Evolutionary conservation across 92 coral and sea anemone genomes (phyloP), one percentile per base, ranked within the genome.

Genomic region (Heliopora coerulea): DNA sequence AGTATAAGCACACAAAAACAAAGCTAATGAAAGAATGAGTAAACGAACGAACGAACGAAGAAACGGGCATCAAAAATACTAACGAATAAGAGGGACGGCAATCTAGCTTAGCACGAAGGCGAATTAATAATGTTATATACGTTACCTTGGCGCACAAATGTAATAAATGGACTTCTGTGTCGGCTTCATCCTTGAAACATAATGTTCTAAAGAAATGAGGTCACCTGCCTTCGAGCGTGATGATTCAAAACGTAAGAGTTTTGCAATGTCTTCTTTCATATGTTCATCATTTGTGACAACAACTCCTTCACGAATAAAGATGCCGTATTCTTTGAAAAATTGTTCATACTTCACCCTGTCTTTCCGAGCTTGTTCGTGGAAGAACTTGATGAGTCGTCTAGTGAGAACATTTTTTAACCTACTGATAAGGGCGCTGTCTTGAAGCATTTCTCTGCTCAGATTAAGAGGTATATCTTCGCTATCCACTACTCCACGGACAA

Each of bases 401-500:
- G 96, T 74, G 1, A 93, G 79, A 23, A 93, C 93, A 30, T 90
- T 82, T n/a, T 86, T 87, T 28, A 93, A 86, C 65, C 89, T 93
- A 26, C 78, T 79, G 12, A 93, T 90, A 13, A 93, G 87, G 5
- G 96, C 95, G 66, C 96, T 90, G 81, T 93, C 98, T 82, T 93
- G 98, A 20, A 93, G 88, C 59, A 93, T 85, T 49, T 93, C 98
- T 6, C 98, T 76, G 78, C 98, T 93, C 31, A 93, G 73, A 75
- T 93, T 93, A 1, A 93, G 89, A 35, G 98, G 98, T 34, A 93
- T 90, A 61, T 93, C 98, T 56, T 93, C 98, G 39, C 98, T 93
- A 52, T 93, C 98, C 1, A 93, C 98, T n/a, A 93, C 95, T 61
- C 96, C 98, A 56, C 88, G 90, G 18, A 93, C 89, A 83, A 93